A percentile compares a stretch with the other conserved stretches of the same genome.
Conservation (phyloP, 2,113 vertebrate species). For the Syrrhaptes paradoxus region DNA sequence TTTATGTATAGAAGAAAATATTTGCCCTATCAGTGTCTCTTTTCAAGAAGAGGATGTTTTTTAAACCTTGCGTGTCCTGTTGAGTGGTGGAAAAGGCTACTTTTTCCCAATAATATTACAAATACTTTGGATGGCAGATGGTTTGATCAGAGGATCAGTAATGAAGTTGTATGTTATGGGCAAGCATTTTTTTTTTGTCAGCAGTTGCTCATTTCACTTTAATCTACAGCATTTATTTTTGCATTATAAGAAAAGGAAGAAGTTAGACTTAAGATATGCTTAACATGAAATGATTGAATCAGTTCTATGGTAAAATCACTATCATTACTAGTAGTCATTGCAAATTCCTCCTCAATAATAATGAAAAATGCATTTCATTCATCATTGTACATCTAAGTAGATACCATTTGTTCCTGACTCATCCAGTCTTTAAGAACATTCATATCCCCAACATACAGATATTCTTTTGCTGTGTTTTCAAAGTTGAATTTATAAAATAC, state of each 20-base stretch:
- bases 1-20: background rate
- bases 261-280: background rate
- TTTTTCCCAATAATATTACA: background rate
- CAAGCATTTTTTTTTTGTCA: background rate
- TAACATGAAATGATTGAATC: background rate
- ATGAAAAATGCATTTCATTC: background rate
- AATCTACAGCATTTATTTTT: background rate
- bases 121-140: background rate
- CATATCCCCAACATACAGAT: constrained; percentile 22
- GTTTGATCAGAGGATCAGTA: background rate
- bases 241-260: background rate
- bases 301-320: constrained; percentile 21
- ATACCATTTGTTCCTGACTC: constrained; percentile 30
- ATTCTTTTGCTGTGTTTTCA: background rate
- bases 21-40: background rate
- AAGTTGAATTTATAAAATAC: constrained; percentile 6
- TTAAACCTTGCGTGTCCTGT: background rate
- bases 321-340: background rate
- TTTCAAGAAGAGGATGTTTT: background rate
- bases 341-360: constrained; percentile 31
- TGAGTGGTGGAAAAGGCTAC: background rate
- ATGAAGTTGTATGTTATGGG: background rate
- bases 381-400: background rate
- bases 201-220: background rate
- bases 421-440: constrained; percentile 17